phyloP scores from a whole-genome alignment of 1,140 invertebrate species.

The Scaptomyza graminum region DNA sequence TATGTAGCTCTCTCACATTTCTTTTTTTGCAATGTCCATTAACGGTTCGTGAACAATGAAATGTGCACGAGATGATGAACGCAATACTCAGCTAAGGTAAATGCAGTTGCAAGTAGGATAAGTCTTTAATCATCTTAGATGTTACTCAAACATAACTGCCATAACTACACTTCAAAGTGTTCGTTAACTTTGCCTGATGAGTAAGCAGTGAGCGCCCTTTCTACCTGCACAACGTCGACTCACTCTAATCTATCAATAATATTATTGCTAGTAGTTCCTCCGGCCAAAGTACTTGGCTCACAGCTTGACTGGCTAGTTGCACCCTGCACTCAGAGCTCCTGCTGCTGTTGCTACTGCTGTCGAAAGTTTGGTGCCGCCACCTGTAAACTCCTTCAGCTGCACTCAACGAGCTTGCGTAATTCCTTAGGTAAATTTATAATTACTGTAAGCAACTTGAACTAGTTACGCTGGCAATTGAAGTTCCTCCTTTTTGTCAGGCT shows the following conservation, averaged over 20 bases:
- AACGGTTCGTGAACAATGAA: constrained; percentile 9
- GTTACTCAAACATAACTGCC: not conserved
- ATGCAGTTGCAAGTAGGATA: not conserved
- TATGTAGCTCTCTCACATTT: not conserved
- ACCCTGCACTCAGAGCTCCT: constrained; percentile 34
- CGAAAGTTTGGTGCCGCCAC: constrained; percentile 26
- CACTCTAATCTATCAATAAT: constrained; percentile 79
- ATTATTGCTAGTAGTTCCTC: constrained; percentile 63
- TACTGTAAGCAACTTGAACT: constrained; percentile 77
- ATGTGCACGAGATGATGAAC: not conserved
- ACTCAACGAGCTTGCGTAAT: constrained; percentile 63
- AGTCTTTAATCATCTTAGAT: constrained; percentile 16
- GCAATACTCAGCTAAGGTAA: not conserved
- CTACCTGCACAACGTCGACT: not conserved
- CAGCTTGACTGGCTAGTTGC: constrained; percentile 47
- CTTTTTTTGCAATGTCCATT: not conserved
- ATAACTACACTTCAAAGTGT: constrained; percentile 15
- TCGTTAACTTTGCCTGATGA: constrained; percentile 16
- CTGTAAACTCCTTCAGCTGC: constrained; percentile 42
- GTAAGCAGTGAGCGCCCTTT: too few relatives aligned
- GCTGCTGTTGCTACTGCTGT: not conserved
- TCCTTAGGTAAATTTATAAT: constrained; percentile 80
- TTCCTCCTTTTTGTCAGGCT: constrained; percentile 23
- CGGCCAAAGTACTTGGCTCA: constrained; percentile 26
- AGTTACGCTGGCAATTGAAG: constrained; percentile 67